Evolutionary conservation across 2,797 vertebrate species (phyloP).

Genomic region (Potorous gilbertii): DNA sequence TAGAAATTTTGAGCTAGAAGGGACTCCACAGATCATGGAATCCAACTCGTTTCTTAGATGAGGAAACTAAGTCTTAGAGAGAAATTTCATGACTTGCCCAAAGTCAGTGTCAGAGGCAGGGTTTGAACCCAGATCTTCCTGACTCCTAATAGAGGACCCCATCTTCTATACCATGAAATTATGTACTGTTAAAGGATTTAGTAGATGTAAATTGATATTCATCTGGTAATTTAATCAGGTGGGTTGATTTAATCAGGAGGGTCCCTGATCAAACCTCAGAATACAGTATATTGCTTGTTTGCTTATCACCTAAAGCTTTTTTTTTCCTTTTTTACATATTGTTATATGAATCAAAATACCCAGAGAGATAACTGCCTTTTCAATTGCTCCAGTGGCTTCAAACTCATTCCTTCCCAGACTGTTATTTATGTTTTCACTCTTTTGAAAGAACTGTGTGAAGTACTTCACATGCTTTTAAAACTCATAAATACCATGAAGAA

Average conservation of each 20-base stretch:
- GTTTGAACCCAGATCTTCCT: neutral
- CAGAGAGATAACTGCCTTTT: neutral
- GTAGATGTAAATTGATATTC: neutral
- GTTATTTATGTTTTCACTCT: constrained; percentile 71
- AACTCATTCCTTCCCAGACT: constrained; percentile 21
- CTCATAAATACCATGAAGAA: constrained; percentile 74
- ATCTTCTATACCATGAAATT: neutral
- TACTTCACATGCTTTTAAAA: constrained; percentile 78
- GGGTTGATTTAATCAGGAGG: neutral
- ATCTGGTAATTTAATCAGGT: neutral
- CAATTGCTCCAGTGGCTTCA: neutral
- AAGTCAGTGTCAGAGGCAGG: neutral
- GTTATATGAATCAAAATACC: neutral
- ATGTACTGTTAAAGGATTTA: neutral
- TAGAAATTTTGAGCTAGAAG: neutral
- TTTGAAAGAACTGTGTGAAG: constrained; percentile 35
- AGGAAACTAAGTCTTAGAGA: neutral
- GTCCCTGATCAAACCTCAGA: neutral
- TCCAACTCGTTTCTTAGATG: neutral
- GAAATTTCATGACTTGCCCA: neutral
- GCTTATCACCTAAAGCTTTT: neutral
- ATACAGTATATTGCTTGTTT: neutral
- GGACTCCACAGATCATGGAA: neutral
- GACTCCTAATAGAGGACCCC: neutral
- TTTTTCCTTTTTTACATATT: neutral